These are phyloP conservation scores for Diorhabda carinulata DNA, from an alignment of 1,140 invertebrate genomes.

Conservation along the genomic window DNA sequence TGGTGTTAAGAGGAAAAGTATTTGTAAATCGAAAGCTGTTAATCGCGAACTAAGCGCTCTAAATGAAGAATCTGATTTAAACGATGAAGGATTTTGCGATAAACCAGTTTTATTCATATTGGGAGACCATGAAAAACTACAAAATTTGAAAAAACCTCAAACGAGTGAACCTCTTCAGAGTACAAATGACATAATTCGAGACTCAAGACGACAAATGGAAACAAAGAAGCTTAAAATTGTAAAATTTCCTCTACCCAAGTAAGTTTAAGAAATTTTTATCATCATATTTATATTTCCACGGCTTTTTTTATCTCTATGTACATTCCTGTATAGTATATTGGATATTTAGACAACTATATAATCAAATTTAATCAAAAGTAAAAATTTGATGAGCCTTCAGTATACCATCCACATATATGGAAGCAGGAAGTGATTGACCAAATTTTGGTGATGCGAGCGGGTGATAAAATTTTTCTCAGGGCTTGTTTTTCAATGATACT, in stretches of 20 bases:
- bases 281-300: too few species aligned
- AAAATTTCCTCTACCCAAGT: conserved; percentile 60
- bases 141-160: conserved; percentile 51
- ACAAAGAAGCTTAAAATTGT: conserved; percentile 51
- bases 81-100: conserved; percentile 4
- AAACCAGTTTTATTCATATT: conserved; percentile 68
- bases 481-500: too few species aligned
- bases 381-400: too few species aligned
- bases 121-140: conserved; percentile 67
- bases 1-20: background rate
- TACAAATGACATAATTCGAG: background rate
- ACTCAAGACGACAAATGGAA: too few species aligned
- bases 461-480: too few species aligned
- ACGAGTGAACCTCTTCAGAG: conserved; percentile 8
- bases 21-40: conserved; percentile 3
- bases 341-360: too few species aligned
- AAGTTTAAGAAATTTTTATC: conserved; percentile 27
- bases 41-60: background rate
- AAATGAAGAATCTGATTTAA: background rate
- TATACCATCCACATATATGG: too few species aligned
- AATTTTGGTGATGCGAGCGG: too few species aligned
- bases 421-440: too few species aligned
- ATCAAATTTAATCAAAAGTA: too few species aligned
- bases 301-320: too few species aligned
- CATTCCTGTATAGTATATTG: too few species aligned